Percentiles rank a stretch among this genome's conserved stretches.
Evolutionary conservation across 1,140 invertebrate genomes (phyloP).

Genomic region (Harpegnathos saltator): DNA sequence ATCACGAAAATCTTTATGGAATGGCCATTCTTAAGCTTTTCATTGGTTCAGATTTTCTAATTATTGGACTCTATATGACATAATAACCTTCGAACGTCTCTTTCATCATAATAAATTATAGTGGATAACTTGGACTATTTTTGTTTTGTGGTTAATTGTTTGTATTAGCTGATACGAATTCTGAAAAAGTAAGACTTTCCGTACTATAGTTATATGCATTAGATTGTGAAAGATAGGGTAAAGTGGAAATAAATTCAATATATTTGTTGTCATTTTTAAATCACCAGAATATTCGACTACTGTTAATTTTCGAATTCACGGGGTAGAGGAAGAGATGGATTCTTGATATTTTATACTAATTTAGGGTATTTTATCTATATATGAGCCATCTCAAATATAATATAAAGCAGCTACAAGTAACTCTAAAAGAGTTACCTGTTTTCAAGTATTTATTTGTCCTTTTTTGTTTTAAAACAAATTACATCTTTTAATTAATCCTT

Average conservation of each 20-base stretch:
- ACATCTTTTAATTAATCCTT: conserved; percentile 94
- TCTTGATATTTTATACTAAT: conserved; percentile 91
- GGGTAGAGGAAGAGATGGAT: no score
- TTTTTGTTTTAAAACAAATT: conserved; percentile 92
- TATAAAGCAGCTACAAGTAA: conserved; percentile 95
- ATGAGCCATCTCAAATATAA: conserved; percentile 96
- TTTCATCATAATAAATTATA: conserved; percentile 97
- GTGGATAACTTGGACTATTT: conserved; percentile 91
- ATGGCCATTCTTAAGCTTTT: no score
- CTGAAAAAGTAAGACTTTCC: conserved; percentile 85
- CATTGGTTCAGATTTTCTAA: no score
- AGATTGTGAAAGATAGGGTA: background rate
- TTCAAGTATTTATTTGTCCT: conserved; percentile 92
- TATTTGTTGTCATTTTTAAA: conserved; percentile 95
- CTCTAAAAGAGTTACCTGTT: conserved; percentile 94
- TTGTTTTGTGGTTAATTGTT: conserved; percentile 90
- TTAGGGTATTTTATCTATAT: conserved; percentile 93
- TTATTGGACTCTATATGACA: no score
- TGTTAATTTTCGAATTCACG: no score
- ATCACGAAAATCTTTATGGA: no score
- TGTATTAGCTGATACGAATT: conserved; percentile 91
- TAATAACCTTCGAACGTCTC: background rate
- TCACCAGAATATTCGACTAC: conserved; percentile 92
- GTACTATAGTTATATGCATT: no score
- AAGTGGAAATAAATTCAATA: conserved; percentile 11